These are phyloP conservation scores for Gasterosteus aculeatus DNA, from an alignment of 2,113 vertebrate species.

Conservation along the genomic window DNA sequence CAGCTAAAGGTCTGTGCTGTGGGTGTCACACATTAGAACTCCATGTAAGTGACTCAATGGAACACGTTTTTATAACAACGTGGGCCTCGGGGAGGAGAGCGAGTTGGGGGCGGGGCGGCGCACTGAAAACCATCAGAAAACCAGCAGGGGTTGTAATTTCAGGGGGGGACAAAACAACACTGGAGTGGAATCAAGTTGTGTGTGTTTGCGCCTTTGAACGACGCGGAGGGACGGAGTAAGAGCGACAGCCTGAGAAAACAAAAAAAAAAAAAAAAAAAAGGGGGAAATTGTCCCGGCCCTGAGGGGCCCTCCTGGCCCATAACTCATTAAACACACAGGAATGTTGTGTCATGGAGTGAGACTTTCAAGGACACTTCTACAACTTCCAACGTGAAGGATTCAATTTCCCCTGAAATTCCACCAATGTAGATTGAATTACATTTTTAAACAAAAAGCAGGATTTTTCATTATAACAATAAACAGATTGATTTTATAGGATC, in stretches of 20 bases:
- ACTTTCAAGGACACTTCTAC: neutral
- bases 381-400: neutral
- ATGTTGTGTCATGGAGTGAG: neutral
- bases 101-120: neutral
- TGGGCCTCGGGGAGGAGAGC: neutral
- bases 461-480: neutral
- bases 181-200: conserved; percentile 17
- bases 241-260: conserved; percentile 27
- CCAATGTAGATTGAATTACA: neutral
- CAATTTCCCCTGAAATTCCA: neutral
- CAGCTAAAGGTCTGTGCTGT: conserved; percentile 6
- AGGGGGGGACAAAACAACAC: conserved; percentile 21
- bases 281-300: conserved; percentile 12
- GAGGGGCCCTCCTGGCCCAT: conserved; percentile 32
- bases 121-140: conserved; percentile 18
- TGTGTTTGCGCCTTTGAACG: conserved; percentile 4
- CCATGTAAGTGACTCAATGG: conserved; percentile 19
- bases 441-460: neutral
- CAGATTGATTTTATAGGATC: neutral
- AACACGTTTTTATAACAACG: conserved; percentile 18
- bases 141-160: conserved; percentile 29
- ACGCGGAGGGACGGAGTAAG: neutral
- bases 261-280: neutral
- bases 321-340: conserved; percentile 60
- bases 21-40: conserved; percentile 37